Base-by-base conservation (phyloP, 2,113 vertebrate species). In the Stigmatopora nigra region DNA sequence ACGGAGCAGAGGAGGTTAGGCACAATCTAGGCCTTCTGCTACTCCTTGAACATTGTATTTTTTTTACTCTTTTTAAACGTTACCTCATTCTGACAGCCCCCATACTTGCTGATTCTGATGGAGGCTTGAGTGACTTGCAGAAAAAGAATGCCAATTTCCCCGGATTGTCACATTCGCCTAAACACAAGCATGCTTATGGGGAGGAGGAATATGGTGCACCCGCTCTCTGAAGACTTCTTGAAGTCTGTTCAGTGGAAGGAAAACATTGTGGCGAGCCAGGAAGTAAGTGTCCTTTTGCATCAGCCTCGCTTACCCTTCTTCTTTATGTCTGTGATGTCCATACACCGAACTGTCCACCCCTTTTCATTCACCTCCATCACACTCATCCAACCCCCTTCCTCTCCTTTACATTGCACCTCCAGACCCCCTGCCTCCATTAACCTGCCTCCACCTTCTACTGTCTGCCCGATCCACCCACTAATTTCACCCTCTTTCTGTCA, bases 401-500 rank as follows among this genome's bases (percentile, higher is more conserved):
- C 64, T 70, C 53, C 63, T 74, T 69, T 75, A 69, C 80, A 25
- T 70, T 76, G 67, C 77, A 81, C 76, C 79, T 80, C 61, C 44
- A 68, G 63, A 61, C 58, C 58, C 73, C 64, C 56, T 7, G 17
- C 65, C 76, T 72, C 67, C 74, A 78, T 84, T 84, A 87, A 84
- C 80, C 87, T 82, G 82, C 76, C 80, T 82, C 81, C 85, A 86
- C 82, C 83, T 78, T 82, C 70, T 72, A 70, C 67, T 65, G 67
- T 67, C 78, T 68, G 68, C 73, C 83, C 79, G 75, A 78, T 80
- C 81, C 79, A 82, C 84, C 84, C 81, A 84, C 85, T 85, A 79
- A 83, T 87, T 86, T 89, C 75, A 79, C 77, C 83, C 77, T 84
- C 82, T 84, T 84, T 84, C 84, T 84, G 83, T 82, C 83, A 87